Evolutionary conservation across 2,113 vertebrate genomes (phyloP).

Genomic region (Cyanistes caeruleus): DNA sequence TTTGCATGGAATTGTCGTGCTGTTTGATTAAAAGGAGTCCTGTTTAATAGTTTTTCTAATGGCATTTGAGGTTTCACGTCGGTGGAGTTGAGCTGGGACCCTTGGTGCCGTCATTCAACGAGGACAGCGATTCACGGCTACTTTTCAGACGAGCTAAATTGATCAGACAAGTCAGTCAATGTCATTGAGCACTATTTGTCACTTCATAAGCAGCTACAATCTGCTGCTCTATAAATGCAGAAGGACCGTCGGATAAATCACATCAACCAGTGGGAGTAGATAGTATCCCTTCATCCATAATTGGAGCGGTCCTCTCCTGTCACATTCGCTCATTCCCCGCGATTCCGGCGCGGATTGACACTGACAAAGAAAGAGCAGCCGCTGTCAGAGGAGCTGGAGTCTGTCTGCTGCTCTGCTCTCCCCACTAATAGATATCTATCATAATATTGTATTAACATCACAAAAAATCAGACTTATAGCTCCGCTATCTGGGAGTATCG

Average conservation of each 20-base stretch:
- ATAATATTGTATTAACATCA: conserved; percentile 69
- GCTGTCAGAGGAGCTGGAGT: conserved; percentile 79
- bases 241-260: conserved; percentile 86
- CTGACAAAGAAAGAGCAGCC: conserved; percentile 80
- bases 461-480: conserved; percentile 39
- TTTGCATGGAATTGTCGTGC: accelerated
- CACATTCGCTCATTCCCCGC: conserved; percentile 77
- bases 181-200: conserved; percentile 84
- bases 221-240: conserved; percentile 80
- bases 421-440: conserved; percentile 73
- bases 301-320: conserved; percentile 86
- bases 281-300: conserved; percentile 87
- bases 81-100: conserved; percentile 55
- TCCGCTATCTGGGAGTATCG: conserved; percentile 28
- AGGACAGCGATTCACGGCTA: conserved; percentile 74
- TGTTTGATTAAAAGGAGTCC: neutral
- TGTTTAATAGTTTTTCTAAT: conserved; percentile 8
- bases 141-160: conserved; percentile 84
- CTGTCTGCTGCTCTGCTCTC: conserved; percentile 68
- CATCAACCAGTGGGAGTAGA: conserved; percentile 87
- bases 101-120: conserved; percentile 70
- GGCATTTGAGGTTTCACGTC: neutral
- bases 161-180: conserved; percentile 92
- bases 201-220: conserved; percentile 83
- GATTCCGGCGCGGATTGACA: conserved; percentile 81